Percentiles rank a stretch among this genome's conserved stretches.
Conservation (phyloP, 2,888 invertebrate species). For the Eupsilia transversa region DNA sequence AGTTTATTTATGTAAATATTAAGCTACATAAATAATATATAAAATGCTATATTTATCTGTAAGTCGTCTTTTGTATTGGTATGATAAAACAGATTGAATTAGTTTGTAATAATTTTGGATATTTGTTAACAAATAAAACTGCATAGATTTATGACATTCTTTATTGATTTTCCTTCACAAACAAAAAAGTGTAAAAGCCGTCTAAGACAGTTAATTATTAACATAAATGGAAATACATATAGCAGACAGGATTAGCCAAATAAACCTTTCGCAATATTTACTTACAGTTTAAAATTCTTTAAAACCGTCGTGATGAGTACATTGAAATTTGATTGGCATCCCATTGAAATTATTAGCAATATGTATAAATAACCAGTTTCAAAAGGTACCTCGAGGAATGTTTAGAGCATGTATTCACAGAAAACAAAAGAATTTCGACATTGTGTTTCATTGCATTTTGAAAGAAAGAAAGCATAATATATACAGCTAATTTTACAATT, state of each 20-base stretch:
- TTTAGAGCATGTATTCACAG: slow-evolving; percentile 37
- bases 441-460: slow-evolving; percentile 30
- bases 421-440: slow-evolving; percentile 22
- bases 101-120: slow-evolving; percentile 35
- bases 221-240: slow-evolving; percentile 60
- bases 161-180: slow-evolving; percentile 89
- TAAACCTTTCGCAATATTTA: slow-evolving; percentile 50
- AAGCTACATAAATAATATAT: slow-evolving; percentile 25
- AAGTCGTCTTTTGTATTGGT: slow-evolving; percentile 20
- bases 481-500: slow-evolving; percentile 40
- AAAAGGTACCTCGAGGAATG: slow-evolving; percentile 50
- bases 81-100: slow-evolving; percentile 16
- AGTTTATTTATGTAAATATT: slow-evolving; percentile 14
- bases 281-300: slow-evolving; percentile 28
- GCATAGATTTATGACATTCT: slow-evolving; percentile 77
- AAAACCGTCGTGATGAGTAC: slow-evolving; percentile 16
- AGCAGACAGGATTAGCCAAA: slow-evolving; percentile 48
- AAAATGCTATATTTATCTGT: slow-evolving; percentile 27
- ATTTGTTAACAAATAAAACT: slow-evolving; percentile 67
- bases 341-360: slow-evolving; percentile 20
- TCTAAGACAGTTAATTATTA: slow-evolving; percentile 59
- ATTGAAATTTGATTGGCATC: slow-evolving; percentile 24
- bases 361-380: slow-evolving; percentile 33
- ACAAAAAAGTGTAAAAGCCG: slow-evolving; percentile 67
- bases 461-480: slow-evolving; percentile 32